phyloP scores from a whole-genome alignment of 64 coral and sea anemone genomes.

The Acropora yongei region DNA sequence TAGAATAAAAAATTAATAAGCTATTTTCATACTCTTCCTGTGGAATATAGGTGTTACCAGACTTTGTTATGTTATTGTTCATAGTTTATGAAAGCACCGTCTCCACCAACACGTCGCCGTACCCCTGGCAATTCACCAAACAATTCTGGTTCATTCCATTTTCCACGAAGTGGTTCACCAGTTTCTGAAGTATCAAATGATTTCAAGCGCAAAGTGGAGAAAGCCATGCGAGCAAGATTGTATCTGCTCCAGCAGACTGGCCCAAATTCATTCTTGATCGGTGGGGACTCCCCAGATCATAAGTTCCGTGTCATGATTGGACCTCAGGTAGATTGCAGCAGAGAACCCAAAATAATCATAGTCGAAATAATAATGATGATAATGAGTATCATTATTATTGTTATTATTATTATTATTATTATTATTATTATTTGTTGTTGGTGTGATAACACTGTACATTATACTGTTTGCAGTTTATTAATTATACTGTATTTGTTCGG shows the following conservation, averaged over 20 bases:
- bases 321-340: constrained; percentile 75
- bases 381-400: no score
- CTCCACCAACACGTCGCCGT: constrained; percentile 75
- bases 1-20: no score
- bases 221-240: constrained; percentile 84
- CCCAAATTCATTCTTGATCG: constrained; percentile 96
- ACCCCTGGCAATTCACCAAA: constrained; percentile 74
- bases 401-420: no score
- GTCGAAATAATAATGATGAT: no score
- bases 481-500: no score
- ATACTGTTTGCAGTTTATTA: no score
- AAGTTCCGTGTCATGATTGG: constrained; percentile 99
- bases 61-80: neutral
- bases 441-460: no score
- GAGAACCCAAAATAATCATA: neutral
- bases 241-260: constrained; percentile 97
- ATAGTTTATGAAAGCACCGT: constrained; percentile 57
- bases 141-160: constrained; percentile 56
- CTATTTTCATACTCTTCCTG: no score
- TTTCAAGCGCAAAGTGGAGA: constrained; percentile 86
- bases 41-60: neutral
- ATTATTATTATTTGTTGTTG: no score
- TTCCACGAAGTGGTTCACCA: constrained; percentile 79
- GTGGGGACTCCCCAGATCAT: constrained; percentile 94
- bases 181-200: constrained; percentile 79